A percentile compares a stretch with the other conserved stretches of the same genome.
phyloP scores from a whole-genome alignment of 2,797 vertebrate species.

The Sebastes glaucus region DNA sequence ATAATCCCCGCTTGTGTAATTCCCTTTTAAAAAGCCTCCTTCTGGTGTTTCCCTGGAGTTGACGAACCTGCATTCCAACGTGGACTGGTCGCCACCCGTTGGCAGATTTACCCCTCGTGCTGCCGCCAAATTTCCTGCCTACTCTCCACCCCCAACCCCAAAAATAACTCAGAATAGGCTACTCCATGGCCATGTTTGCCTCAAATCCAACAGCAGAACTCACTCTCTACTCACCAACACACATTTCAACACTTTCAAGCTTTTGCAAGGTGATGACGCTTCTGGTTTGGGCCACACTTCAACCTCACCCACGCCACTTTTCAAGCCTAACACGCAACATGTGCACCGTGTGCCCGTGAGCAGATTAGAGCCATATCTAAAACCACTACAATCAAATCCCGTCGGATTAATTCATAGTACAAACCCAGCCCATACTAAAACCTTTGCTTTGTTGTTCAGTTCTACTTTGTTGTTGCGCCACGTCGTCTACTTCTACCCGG shows the following conservation, averaged over 20 bases:
- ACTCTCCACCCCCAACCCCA: background rate
- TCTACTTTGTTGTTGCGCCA: background rate
- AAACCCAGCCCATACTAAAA: constrained; percentile 45
- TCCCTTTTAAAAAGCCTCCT: constrained; percentile 73
- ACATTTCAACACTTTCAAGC: background rate
- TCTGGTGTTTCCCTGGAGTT: constrained; percentile 67
- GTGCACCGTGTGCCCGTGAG: constrained; percentile 4
- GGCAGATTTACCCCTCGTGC: constrained; percentile 6
- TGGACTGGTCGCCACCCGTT: background rate
- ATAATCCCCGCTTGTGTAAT: constrained; percentile 74
- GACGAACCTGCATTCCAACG: constrained; percentile 36
- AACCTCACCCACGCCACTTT: background rate
- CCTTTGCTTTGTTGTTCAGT: constrained; percentile 31
- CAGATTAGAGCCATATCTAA: constrained; percentile 66
- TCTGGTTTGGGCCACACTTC: background rate
- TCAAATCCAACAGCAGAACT: background rate
- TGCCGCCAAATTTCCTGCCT: constrained; percentile 10
- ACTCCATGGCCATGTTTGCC: background rate
- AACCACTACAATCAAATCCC: constrained; percentile 58
- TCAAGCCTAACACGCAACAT: constrained; percentile 16
- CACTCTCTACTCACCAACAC: background rate
- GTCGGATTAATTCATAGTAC: constrained; percentile 46
- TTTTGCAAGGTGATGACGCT: background rate
- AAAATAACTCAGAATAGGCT: background rate
- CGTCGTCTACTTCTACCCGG: background rate